phyloP scores from a whole-genome alignment of 2,113 vertebrate species.

The Rhinopomastus cyanomelas region DNA sequence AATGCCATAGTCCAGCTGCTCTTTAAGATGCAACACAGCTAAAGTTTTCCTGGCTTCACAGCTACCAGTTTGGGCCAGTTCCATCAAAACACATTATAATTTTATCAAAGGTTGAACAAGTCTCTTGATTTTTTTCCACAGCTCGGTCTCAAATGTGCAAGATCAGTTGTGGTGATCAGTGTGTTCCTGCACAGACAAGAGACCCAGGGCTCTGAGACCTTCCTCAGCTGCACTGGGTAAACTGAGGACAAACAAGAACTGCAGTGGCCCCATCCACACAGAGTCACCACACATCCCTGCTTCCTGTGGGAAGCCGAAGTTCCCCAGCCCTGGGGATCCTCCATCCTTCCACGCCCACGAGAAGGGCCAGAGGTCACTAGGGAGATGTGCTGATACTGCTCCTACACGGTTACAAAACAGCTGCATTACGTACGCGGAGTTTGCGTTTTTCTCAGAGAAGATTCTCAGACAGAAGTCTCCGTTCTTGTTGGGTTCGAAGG shows the following conservation, averaged over 20 bases:
- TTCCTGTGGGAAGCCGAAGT: neutral
- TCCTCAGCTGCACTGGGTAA: neutral
- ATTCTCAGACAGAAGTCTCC: conserved; percentile 93
- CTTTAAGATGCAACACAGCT: rapidly evolving
- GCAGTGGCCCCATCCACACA: rapidly evolving
- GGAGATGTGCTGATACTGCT: rapidly evolving
- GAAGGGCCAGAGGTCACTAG: neutral
- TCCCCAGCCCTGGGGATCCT: neutral
- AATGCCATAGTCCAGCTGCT: neutral
- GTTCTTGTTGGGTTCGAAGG: conserved; percentile 88
- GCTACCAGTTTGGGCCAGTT: neutral
- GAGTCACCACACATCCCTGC: rapidly evolving
- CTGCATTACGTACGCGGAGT: conserved; percentile 79
- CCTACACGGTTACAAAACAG: neutral
- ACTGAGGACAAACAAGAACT: neutral
- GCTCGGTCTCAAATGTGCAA: neutral
- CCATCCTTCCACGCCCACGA: rapidly evolving
- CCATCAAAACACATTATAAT: neutral
- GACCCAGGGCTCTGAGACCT: rapidly evolving
- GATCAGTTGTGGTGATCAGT: neutral
- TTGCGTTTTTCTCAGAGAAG: conserved; percentile 88
- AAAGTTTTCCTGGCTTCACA: neutral
- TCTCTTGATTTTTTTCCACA: neutral
- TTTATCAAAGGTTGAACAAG: neutral
- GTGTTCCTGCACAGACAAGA: neutral